Evolutionary conservation across 2,888 invertebrate species (phyloP).

Genomic region (Agonopterix arenella): DNA sequence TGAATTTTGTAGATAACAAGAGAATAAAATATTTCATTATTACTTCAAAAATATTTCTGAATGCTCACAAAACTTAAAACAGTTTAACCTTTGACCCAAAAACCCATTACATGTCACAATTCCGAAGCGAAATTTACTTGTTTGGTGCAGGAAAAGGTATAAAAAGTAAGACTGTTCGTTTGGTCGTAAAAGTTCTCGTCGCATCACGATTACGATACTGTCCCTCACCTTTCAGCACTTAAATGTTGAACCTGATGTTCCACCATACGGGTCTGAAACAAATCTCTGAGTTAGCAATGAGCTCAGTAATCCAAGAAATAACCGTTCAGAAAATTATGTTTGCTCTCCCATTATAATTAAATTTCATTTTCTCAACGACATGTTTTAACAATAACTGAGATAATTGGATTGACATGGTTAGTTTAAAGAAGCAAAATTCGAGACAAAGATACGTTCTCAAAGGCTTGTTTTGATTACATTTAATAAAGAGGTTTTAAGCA

Average conservation of each 20-base stretch:
- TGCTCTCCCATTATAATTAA: too few relatives aligned
- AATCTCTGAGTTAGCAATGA: not conserved
- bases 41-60: not conserved
- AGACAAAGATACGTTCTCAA: too few relatives aligned
- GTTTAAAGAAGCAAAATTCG: too few relatives aligned
- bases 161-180: conserved; percentile 41
- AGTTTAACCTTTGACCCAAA: conserved; percentile 33
- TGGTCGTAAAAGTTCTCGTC: conserved; percentile 47
- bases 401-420: too few relatives aligned
- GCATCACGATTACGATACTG: conserved; percentile 41
- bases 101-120: conserved; percentile 25
- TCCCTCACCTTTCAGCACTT: conserved; percentile 37
- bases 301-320: too few relatives aligned
- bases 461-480: too few relatives aligned
- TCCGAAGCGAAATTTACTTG: conserved; percentile 36
- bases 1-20: too few relatives aligned
- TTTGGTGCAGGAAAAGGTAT: conserved; percentile 29
- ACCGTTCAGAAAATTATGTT: too few relatives aligned
- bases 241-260: conserved; percentile 28
- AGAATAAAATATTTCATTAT: not conserved
- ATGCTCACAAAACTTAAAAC: conserved; percentile 6
- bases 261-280: conserved; percentile 12
- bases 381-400: too few relatives aligned
- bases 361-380: too few relatives aligned
- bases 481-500: too few relatives aligned